Base-by-base conservation (phyloP, 1,140 invertebrate species). In the Epicauta chinensis region DNA sequence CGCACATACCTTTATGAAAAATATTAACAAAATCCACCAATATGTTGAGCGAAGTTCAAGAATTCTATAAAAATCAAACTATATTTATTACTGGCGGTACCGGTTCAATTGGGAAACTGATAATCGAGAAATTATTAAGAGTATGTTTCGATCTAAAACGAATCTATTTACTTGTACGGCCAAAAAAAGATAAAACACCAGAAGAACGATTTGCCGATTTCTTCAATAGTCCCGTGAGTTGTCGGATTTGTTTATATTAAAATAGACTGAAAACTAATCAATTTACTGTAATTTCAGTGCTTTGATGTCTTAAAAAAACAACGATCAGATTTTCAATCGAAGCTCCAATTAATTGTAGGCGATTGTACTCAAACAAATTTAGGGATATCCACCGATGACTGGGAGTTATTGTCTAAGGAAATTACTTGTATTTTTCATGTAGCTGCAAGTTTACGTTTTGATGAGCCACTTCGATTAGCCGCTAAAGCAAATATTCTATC, bases 81-180 rank as follows among this genome's bases (percentile, higher is more conserved):
- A 34, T 46, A n/a, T 46, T 46, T 31, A 14, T 46, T 5, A 46
- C 43, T 7, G 43, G 43, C 15, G 43, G 32, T 15, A 14, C 43
- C 7, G 43, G 43, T 16, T 34, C 35, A 9, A 11, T 46, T 6
- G 85, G 84, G 2, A 84, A 81, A 68, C 73, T 86, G 30, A 58
- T 86, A 2, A 67, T 86, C 4, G 66, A 68, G 39, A 68, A 68
- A 44, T 45, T 68, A 10, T 37, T 68, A 9, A 41, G 64, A 29
- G 34, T 39, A 16, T 67, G 65, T 51, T 32, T 77, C 10, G 81
- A 83, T 50, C 56, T 93, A 30, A 78, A 79, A 38, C 79, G 75
- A 30, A 81, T 93, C 56, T 93, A 86, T 67, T 71, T 91, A 15
- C 71, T 93, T 23, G 77, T 93, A 37, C 72, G 91, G 58, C 73